Evolutionary conservation across 2,113 vertebrate genomes (phyloP), one percentile per base, ranked within the genome.

Genomic region (Silurus asotus): DNA sequence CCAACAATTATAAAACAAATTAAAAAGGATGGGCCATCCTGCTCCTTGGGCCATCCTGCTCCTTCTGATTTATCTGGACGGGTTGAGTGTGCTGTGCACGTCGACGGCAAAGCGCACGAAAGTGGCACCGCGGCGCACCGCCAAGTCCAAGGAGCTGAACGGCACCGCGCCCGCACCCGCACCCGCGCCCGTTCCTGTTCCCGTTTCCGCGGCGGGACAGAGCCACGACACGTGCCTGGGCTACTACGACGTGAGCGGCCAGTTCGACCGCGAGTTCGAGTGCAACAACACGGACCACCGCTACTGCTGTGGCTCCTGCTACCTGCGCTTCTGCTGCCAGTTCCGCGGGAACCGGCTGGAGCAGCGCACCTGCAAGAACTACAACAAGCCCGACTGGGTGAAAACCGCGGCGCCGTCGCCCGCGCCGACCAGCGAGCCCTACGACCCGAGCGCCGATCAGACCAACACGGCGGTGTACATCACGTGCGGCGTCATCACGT

Each of bases 301-400:
- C 84, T 99, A 98, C 96, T 99, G 98, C 95, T 99, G 98, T 93
- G 98, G 98, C 88, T 98, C 97, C 88, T 99, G 98, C 94, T 98
- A 94, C 94, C 94, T 99, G 93, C 97, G 98, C 91, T 99, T 99
- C 95, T 99, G 98, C 94, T 99, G 98, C 94, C 97, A 99, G 93
- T 97, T 97, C 91, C 96, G 96, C 87, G 96, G 95, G 67, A 96
- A 98, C 93, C 96, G 96, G 86, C 95, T 99, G 90, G 96, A 99
- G n/a, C 98, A 99, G 94, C 95, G 95, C 91, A 93, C 93, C 85
- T 99, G 98, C 93, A 96, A 93, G 91, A 99, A 99, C 94, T 96
- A 97, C 94, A 93, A 96, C 64, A 96, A 93, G 64, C 97, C 97
- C 0, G 93, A 93, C 87, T 98, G 97, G 97, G 95, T 96, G 15